A percentile compares a stretch with the other conserved stretches of the same genome.
Conservation (phyloP, 1,140 invertebrate genomes). For the Danaus plexippus region DNA sequence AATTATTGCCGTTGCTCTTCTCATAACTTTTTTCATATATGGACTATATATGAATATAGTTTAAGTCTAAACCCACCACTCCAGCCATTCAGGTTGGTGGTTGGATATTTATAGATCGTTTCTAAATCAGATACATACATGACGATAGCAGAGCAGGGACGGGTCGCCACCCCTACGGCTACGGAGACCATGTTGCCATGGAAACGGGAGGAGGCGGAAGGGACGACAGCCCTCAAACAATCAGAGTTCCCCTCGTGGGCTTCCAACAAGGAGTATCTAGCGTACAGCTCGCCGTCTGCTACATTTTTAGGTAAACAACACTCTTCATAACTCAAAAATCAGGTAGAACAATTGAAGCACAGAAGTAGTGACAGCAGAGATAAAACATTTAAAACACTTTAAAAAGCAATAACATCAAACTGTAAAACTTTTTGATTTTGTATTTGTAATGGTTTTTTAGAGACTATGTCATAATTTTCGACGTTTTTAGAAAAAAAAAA, state of each 20-base stretch:
- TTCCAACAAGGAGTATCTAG: constrained; percentile 92
- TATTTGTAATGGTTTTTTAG: no score
- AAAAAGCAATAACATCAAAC: no score
- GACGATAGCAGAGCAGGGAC: constrained; percentile 72
- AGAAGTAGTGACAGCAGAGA: no score
- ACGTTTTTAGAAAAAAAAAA: no score
- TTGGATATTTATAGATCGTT: constrained; percentile 4
- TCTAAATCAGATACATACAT: constrained; percentile 51
- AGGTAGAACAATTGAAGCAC: no score
- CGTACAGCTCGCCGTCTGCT: constrained; percentile 91
- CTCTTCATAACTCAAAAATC: no score
- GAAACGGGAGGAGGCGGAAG: constrained; percentile 85
- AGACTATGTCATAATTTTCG: no score
- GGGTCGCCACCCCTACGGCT: constrained; percentile 87
- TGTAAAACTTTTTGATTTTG: no score
- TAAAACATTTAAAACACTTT: no score
- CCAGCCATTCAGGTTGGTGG: background rate
- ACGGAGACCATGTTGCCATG: constrained; percentile 90
- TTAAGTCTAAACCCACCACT: no score
- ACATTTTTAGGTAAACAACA: constrained; percentile 84
- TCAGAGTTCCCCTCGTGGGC: constrained; percentile 93
- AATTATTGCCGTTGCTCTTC: no score
- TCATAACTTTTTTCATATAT: no score
- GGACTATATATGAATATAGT: background rate
- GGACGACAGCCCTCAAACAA: constrained; percentile 82